phyloP scores from a whole-genome alignment of 2,797 vertebrate genomes.

The Lacerta viridis region DNA sequence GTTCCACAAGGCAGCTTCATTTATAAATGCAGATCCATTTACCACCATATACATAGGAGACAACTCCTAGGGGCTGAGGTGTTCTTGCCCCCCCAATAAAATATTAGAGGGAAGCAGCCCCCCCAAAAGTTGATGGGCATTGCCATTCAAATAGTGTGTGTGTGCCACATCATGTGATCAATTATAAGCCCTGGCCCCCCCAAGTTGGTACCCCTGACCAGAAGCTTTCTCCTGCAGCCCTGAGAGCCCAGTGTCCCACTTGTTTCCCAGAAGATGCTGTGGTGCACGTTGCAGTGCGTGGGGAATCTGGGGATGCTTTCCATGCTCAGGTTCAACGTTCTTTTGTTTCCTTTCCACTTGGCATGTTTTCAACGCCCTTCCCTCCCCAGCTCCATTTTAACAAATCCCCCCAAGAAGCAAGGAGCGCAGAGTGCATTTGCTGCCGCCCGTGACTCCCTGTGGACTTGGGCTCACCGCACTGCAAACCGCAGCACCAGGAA shows the following conservation, averaged over 20 bases:
- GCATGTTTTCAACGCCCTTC: neutral
- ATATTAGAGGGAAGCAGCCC: no score
- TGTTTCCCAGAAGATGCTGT: neutral
- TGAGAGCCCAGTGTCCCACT: neutral
- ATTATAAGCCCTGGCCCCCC: no score
- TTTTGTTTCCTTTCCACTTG: neutral
- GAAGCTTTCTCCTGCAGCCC: neutral
- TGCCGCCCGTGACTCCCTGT: neutral
- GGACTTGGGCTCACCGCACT: constrained; percentile 21
- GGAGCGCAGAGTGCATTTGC: constrained; percentile 11
- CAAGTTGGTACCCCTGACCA: no score
- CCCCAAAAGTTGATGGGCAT: no score
- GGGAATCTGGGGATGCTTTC: neutral
- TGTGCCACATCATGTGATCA: no score
- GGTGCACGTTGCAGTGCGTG: no score
- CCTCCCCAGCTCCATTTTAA: neutral
- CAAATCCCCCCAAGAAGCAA: constrained; percentile 13
- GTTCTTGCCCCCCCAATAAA: no score
- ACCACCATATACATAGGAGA: no score
- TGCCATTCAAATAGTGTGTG: no score
- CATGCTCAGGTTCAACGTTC: neutral
- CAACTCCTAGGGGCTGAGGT: no score
- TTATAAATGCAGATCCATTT: neutral
- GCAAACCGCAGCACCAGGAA: constrained; percentile 6
- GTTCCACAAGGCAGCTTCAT: neutral